Percentiles rank a stretch among this genome's conserved stretches.
These are phyloP conservation scores for Piezodorus guildinii DNA, from an alignment of 1,140 invertebrate species.

Conservation along the genomic window DNA sequence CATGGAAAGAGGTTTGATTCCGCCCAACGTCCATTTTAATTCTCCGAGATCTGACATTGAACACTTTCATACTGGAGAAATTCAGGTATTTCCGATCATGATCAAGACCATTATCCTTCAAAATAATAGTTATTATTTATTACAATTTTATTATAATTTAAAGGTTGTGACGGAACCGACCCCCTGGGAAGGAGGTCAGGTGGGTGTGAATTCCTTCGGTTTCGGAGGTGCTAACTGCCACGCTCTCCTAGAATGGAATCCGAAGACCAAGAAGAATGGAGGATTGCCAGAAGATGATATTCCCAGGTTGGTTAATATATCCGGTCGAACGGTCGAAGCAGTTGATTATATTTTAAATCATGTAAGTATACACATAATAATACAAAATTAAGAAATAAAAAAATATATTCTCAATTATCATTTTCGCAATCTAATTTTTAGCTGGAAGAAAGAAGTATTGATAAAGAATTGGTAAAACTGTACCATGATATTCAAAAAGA, in stretches of 20 bases:
- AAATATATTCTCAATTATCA: background rate
- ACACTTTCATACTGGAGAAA: constrained; percentile 48
- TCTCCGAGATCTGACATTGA: constrained; percentile 53
- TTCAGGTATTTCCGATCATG: constrained; percentile 28
- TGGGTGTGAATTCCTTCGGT: constrained; percentile 49
- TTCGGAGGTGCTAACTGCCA: constrained; percentile 56
- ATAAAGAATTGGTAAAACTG: constrained; percentile 31
- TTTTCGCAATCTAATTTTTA: constrained; percentile 14
- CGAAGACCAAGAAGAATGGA: constrained; percentile 40
- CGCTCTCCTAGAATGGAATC: constrained; percentile 45
- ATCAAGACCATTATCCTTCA: too few species aligned
- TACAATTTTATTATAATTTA: constrained; percentile 22
- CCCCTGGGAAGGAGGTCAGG: constrained; percentile 45
- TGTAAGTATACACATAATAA: constrained; percentile 32
- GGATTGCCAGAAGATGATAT: constrained; percentile 39
- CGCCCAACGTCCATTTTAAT: constrained; percentile 60
- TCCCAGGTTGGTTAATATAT: constrained; percentile 49
- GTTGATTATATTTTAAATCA: constrained; percentile 54
- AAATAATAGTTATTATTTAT: too few species aligned
- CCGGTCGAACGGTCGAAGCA: constrained; percentile 58
- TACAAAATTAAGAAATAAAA: too few species aligned
- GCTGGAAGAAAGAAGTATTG: constrained; percentile 28
- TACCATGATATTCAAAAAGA: constrained; percentile 32
- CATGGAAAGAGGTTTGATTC: constrained; percentile 54
- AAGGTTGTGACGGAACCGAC: constrained; percentile 50